Evolutionary conservation across 2,113 vertebrate species (phyloP).

Genomic region (Hippocampus mohnikei): DNA sequence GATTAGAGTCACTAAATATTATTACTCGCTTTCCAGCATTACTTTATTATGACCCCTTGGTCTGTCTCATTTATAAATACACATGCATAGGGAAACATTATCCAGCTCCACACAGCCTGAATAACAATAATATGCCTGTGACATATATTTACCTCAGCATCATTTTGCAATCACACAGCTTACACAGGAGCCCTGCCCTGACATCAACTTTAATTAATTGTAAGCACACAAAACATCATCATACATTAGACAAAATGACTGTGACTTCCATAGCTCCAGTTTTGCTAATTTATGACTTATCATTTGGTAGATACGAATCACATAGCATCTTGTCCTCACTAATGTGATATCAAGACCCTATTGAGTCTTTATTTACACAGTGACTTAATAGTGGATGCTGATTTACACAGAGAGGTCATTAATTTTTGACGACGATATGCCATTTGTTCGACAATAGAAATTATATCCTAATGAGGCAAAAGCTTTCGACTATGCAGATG

Average conservation of each 20-base stretch:
- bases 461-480: slow-evolving; percentile 69
- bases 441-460: slow-evolving; percentile 65
- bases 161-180: slow-evolving; percentile 28
- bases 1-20: slow-evolving; percentile 69
- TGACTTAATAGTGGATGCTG: slow-evolving; percentile 55
- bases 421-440: slow-evolving; percentile 63
- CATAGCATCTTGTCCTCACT: slow-evolving; percentile 22
- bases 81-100: slow-evolving; percentile 15
- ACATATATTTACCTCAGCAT: slow-evolving; percentile 45
- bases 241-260: slow-evolving; percentile 22
- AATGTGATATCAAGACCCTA: slow-evolving; percentile 38
- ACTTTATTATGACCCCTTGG: slow-evolving; percentile 43
- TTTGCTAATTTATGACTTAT: slow-evolving; percentile 42
- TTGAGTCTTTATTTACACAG: slow-evolving; percentile 62
- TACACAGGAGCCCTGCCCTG: slow-evolving; percentile 10
- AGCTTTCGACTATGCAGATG: slow-evolving; percentile 55
- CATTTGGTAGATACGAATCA: slow-evolving; percentile 28
- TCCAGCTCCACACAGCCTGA: slow-evolving; percentile 24
- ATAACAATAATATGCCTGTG: slow-evolving; percentile 30
- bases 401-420: slow-evolving; percentile 61
- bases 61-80: slow-evolving; percentile 21
- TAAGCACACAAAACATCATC: slow-evolving; percentile 21
- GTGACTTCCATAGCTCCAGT: slow-evolving; percentile 21
- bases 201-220: slow-evolving; percentile 34
- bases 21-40: slow-evolving; percentile 55